Evolutionary conservation across 1,140 invertebrate genomes (phyloP).

Genomic region (Chelonus insularis): DNA sequence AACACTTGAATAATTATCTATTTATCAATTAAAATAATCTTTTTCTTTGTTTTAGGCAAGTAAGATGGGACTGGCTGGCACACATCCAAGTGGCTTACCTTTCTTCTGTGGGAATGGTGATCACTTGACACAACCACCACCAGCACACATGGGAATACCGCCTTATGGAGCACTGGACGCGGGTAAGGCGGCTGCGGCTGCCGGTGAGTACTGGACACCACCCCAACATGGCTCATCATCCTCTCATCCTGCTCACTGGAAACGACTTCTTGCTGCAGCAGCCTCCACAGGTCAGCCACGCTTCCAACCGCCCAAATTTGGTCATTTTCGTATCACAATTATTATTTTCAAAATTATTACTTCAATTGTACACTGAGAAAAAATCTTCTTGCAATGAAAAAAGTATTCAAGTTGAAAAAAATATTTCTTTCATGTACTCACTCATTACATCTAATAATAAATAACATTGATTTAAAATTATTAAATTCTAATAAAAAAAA

Average conservation of each 20-base stretch:
- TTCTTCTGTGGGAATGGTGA: conserved; percentile 91
- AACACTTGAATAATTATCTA: not conserved
- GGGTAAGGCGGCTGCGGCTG: conserved; percentile 64
- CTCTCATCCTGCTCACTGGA: conserved; percentile 59
- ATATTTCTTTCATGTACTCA: no score
- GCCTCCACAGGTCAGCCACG: conserved; percentile 61
- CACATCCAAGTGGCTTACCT: conserved; percentile 71
- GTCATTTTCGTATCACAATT: conserved; percentile 15
- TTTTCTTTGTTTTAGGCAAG: conserved; percentile 71
- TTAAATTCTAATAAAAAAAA: no score
- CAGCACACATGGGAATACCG: conserved; percentile 95
- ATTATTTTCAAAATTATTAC: not conserved
- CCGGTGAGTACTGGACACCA: conserved; percentile 60
- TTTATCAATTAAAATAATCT: not conserved
- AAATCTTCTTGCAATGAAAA: no score
- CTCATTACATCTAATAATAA: no score
- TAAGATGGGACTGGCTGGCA: conserved; percentile 81
- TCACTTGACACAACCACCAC: conserved; percentile 84
- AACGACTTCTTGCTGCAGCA: conserved; percentile 61
- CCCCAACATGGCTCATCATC: conserved; percentile 39
- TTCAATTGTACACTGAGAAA: not conserved
- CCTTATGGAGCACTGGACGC: conserved; percentile 84
- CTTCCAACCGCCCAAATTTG: conserved; percentile 27
- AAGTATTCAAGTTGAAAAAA: no score
- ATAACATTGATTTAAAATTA: no score